Base-by-base conservation (phyloP, 2,113 vertebrate genomes). In the Acanthisitta chloris region DNA sequence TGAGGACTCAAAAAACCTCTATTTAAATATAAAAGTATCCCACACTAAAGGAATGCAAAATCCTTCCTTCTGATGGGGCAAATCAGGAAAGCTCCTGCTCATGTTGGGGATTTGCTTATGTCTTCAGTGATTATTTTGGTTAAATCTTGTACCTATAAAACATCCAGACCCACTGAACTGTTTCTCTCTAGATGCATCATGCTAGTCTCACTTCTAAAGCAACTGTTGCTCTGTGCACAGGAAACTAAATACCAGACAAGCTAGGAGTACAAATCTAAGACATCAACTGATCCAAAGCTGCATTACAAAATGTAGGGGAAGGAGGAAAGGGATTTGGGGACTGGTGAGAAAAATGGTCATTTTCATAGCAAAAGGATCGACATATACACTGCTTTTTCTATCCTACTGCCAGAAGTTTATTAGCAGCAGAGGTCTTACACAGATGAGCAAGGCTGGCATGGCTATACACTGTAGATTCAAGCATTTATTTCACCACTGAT, bases 281-380 rank as follows among this genome's bases (percentile, higher is more conserved):
- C 31, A 58, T 5, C 29, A 80, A n/a, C 20, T 17, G 24, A 81
- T 65, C 29, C 59, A 88, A 87, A 42, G 25, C 29, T 58, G 15
- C 38, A 71, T 45, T 33, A 46, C 7, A 14, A 79, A 46, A 28
- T 2, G 1, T 10, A 57, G 29, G 33, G 9, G 14, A 8, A 12
- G 20, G 1, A 3, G 10, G 12, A 59, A 43, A 59, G 28, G 3
- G 7, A 3, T 0, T 1, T n/a, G 4, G 19, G 9, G 21, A 61
- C 25, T 48, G 17, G 11, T 52, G 13, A 62, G 61, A 65, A 86
- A 52, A 94, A 58, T 14, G 8, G 3, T 45, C 25, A 20, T 62
- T 74, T 65, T 70, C 19, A 58, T 1, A 62, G 46, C 21, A 58
- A 31, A 70, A 54, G 12, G 14, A 25, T 2, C 33, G 34, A 59